A percentile compares a stretch with the other conserved stretches of the same genome.
Evolutionary conservation across 2,797 vertebrate genomes (phyloP).

Genomic region (Megaceryle alcyon): DNA sequence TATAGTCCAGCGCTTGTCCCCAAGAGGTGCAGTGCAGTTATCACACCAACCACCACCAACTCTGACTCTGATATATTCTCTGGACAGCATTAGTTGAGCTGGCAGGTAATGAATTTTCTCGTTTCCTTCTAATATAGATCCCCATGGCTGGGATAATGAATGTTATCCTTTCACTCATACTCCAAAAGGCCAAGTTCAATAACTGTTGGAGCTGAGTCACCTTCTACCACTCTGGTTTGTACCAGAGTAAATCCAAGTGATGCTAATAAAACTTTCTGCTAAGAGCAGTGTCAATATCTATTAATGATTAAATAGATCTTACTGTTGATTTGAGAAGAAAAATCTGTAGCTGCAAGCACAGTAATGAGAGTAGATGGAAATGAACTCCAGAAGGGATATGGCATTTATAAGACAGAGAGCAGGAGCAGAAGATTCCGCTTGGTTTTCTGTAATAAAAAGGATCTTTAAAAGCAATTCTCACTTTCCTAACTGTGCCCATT

Average conservation of each 20-base stretch:
- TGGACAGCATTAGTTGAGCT: background rate
- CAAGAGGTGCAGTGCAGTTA: background rate
- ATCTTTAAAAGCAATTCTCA: background rate
- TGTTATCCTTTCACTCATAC: background rate
- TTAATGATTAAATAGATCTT: background rate
- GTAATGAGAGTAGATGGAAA: background rate
- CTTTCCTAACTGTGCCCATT: background rate
- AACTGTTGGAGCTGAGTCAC: background rate
- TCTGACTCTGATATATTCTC: background rate
- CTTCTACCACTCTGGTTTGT: background rate
- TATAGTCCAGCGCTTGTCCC: background rate
- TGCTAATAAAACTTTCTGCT: background rate
- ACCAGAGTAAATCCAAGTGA: background rate
- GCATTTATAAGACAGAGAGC: background rate
- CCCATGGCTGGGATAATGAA: background rate
- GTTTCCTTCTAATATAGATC: background rate
- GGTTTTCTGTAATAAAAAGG: background rate
- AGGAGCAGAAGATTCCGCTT: background rate
- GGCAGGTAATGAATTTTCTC: background rate
- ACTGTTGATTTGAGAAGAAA: background rate
- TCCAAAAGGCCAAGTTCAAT: background rate
- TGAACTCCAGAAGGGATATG: background rate
- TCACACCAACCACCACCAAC: background rate
- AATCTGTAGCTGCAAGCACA: background rate
- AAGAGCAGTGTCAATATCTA: background rate